Base-by-base conservation (phyloP, 2,113 vertebrate species). In the Morone chrysops region DNA sequence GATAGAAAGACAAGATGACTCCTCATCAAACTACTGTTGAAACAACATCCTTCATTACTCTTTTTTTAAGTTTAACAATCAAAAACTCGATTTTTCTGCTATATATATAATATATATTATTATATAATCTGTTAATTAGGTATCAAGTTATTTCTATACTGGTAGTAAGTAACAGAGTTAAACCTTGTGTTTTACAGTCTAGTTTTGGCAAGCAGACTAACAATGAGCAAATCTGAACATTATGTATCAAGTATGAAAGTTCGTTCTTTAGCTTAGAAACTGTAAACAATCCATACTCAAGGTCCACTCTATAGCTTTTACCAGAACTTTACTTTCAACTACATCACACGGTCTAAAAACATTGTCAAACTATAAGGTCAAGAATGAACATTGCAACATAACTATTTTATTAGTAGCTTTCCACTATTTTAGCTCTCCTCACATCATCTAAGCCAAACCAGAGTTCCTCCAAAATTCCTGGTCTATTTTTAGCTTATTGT, bases 401-500 rank as follows among this genome's bases (percentile, higher is more conserved):
- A 51, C 17, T 51, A 6, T 51, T 31, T 31, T 31, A 17, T 75
- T 54, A 16, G 8, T 25, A 43, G 36, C 38, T 31, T 12, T 1
- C 11, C 5, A 63, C 11, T 6, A 25, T 43, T 45, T 66, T n/a
- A 25, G 40, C n/a, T 20, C 8, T 43, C 48, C 4, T 70, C 18
- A 61, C 36, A 18, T 72, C 31, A 10, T 74, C 25, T 22, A 13
- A 73, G 3, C 5, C 17, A 63, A 63, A 61, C 63, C 43, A 69
- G 56, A 56, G 17, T 18, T 22, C 43, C 17, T 71, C 75, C 8
- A 40, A 77, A 43, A 10, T 38, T 38, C 4, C 13, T 14, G n/a
- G 2, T 70, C 41, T 78, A 62, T 76, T 80, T 80, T 65, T 62
- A 51, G 38, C 0, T n/a, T n/a, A 61, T 60, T 47, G 22, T 66